These are phyloP conservation scores for Calvadosia cruxmelitensis DNA, from an alignment of 30 jellyfish, hydroid and myxozoan genomes.

Conservation along the genomic window DNA sequence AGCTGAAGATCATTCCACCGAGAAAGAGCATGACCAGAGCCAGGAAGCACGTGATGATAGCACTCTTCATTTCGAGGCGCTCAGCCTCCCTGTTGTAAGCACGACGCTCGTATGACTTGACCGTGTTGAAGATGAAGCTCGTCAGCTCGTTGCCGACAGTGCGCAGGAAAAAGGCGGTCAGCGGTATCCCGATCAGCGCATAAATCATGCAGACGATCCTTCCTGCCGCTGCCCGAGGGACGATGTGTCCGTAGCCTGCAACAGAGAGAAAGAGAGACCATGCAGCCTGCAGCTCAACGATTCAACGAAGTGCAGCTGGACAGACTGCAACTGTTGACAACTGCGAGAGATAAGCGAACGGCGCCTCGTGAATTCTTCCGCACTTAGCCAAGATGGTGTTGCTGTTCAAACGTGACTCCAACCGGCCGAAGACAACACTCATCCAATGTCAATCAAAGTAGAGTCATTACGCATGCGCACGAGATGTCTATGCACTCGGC, in stretches of 20 bases:
- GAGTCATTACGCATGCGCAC: no score
- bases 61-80: conserved; percentile 66
- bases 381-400: no score
- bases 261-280: neutral
- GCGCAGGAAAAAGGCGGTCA: conserved; percentile 74
- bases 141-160: conserved; percentile 85
- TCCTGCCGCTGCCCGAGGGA: conserved; percentile 71
- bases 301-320: no score
- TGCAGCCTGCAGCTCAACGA: no score
- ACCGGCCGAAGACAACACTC: no score
- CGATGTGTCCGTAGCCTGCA: conserved; percentile 76
- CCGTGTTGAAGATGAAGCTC: conserved; percentile 28
- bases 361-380: no score
- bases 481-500: no score
- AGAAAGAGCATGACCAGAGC: conserved; percentile 46
- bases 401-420: no score
- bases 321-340: no score
- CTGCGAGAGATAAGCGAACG: no score
- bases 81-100: conserved; percentile 73
- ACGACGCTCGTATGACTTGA: conserved; percentile 51
- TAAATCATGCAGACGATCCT: conserved; percentile 52
- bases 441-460: no score
- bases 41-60: conserved; percentile 43
- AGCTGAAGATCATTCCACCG: conserved; percentile 50
- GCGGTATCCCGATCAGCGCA: conserved; percentile 77